Percentiles rank a stretch among this genome's conserved stretches.
phyloP scores from a whole-genome alignment of 2,113 vertebrate species.

The Platichthys flesus region DNA sequence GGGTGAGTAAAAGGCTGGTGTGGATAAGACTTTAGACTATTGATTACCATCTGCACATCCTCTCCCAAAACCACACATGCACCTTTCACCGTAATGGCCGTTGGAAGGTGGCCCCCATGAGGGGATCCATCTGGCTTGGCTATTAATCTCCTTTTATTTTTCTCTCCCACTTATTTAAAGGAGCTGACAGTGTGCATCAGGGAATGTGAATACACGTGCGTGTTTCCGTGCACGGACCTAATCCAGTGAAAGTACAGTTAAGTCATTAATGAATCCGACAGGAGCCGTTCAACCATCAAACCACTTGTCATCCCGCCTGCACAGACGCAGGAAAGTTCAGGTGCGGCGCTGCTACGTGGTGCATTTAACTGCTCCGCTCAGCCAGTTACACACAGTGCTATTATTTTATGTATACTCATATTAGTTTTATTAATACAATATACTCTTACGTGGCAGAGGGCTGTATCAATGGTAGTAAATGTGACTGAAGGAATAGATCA shows the following conservation, averaged over 20 bases:
- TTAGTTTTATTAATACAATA: not conserved
- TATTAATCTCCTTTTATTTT: not conserved
- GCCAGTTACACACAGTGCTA: too few relatives aligned
- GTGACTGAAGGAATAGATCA: not conserved
- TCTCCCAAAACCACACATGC: conserved; percentile 4
- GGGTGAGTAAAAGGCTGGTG: conserved; percentile 12
- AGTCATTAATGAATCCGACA: not conserved
- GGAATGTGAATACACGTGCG: not conserved
- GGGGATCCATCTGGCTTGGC: conserved; percentile 3
- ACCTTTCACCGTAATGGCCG: conserved; percentile 31
- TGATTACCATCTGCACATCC: conserved; percentile 22
- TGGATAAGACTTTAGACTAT: conserved; percentile 40
- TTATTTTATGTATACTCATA: not conserved
- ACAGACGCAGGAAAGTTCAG: conserved; percentile 16
- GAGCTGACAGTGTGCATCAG: not conserved
- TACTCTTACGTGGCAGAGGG: not conserved
- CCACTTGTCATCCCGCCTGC: not conserved
- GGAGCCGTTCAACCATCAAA: not conserved
- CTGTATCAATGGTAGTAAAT: not conserved
- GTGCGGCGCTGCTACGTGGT: not conserved
- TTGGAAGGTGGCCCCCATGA: conserved; percentile 19
- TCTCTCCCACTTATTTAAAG: conserved; percentile 2
- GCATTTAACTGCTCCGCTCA: not conserved
- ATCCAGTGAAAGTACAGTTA: not conserved
- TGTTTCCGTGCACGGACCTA: not conserved